phyloP scores from a whole-genome alignment of 2,888 invertebrate genomes.

The Tipula vernalis region DNA sequence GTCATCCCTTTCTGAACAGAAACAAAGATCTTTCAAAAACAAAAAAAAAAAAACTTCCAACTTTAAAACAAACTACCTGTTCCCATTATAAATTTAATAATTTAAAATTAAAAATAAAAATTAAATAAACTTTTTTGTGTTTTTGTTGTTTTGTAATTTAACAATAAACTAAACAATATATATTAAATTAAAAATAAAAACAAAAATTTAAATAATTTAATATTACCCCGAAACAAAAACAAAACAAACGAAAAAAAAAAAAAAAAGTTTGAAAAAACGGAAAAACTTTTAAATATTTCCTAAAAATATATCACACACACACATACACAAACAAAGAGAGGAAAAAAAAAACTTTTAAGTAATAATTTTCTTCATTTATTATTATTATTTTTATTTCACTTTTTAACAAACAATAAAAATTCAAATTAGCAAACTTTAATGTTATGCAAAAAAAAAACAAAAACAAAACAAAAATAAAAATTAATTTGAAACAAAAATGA shows the following conservation, averaged over 20 bases:
- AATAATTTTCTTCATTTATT: constrained; percentile 4
- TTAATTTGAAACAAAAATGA: constrained; percentile 4
- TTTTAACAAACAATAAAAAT: constrained; percentile 4
- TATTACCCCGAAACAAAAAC: background rate
- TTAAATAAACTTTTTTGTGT: background rate
- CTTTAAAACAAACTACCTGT: background rate
- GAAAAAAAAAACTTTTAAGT: background rate
- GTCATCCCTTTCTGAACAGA: background rate
- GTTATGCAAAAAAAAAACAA: background rate
- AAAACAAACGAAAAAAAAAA: background rate
- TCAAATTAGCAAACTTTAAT: constrained; percentile 4
- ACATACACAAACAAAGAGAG: background rate
- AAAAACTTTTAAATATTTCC: background rate
- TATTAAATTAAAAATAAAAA: background rate
- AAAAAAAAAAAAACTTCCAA: background rate
- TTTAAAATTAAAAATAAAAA: background rate
- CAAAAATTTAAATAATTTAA: background rate
- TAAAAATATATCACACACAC: background rate
- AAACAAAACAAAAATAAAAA: background rate
- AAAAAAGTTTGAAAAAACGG: background rate
- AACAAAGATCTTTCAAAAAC: background rate
- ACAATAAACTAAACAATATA: background rate
- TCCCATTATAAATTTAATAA: background rate
- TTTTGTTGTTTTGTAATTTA: background rate
- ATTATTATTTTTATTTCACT: background rate